Percentiles rank a stretch among this genome's conserved stretches.
These are phyloP conservation scores for Pachyuromys duprasi DNA, from an alignment of 2,797 vertebrate species.

Conservation along the genomic window DNA sequence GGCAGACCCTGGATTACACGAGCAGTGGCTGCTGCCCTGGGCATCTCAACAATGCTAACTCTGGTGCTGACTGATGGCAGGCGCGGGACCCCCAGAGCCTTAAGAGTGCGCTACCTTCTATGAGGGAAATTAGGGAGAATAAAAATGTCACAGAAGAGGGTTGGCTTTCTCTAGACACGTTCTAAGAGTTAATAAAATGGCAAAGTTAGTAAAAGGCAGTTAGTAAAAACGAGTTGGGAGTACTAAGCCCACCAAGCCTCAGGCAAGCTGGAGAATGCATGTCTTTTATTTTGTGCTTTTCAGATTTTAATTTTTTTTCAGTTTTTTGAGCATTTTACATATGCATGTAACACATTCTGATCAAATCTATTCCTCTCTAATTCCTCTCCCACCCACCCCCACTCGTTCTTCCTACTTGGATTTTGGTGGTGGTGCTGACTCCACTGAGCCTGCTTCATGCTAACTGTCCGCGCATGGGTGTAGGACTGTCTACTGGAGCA, in stretches of 20 bases:
- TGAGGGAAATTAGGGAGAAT: constrained; percentile 57
- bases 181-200: constrained; percentile 71
- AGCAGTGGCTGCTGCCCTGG: background rate
- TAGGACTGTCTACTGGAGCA: background rate
- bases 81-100: background rate
- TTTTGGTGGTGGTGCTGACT: background rate
- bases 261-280: background rate
- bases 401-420: background rate
- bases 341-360: background rate
- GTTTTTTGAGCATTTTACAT: background rate
- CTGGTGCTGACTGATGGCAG: background rate
- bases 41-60: background rate
- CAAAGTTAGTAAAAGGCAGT: constrained; percentile 72
- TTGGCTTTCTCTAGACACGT: constrained; percentile 29
- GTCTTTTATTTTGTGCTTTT: background rate
- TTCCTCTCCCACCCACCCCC: background rate
- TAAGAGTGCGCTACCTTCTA: constrained; percentile 18
- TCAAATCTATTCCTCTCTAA: background rate
- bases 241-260: constrained; percentile 21
- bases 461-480: background rate
- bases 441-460: background rate
- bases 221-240: constrained; percentile 49
- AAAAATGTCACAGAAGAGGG: constrained; percentile 48
- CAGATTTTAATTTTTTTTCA: background rate
- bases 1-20: background rate